These are phyloP conservation scores for Oxyura jamaicensis DNA, from an alignment of 2,113 vertebrate genomes.

Conservation along the genomic window DNA sequence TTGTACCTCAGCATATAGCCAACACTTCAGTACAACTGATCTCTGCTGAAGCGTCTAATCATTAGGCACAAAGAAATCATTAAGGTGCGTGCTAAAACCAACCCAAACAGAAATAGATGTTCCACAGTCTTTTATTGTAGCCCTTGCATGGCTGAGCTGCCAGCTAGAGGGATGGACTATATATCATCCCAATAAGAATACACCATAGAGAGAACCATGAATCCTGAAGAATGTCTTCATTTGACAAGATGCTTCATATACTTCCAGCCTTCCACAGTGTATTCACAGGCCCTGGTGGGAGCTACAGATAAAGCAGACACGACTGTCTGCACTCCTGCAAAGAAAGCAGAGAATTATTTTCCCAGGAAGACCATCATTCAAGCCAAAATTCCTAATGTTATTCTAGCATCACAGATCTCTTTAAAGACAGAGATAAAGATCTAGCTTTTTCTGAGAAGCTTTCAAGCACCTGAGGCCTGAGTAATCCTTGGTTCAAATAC, in stretches of 20 bases:
- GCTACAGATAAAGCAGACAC: slow-evolving; percentile 86
- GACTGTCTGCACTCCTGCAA: slow-evolving; percentile 84
- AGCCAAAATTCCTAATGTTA: not conserved
- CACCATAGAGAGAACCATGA: not conserved
- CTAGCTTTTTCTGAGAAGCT: not conserved
- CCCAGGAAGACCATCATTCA: not conserved
- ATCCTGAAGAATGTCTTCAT: slow-evolving; percentile 13
- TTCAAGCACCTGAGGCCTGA: not conserved
- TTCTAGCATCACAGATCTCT: not conserved
- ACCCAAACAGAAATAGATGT: slow-evolving; percentile 2
- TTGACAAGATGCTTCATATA: slow-evolving; percentile 86
- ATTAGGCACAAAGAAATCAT: not conserved
- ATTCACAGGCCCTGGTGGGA: slow-evolving; percentile 82
- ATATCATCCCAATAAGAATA: not conserved
- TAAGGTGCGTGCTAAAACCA: not conserved
- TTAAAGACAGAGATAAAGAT: not conserved
- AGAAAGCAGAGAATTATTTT: not conserved
- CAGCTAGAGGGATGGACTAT: not conserved
- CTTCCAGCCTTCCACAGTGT: slow-evolving; percentile 82
- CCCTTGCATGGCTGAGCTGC: not conserved
- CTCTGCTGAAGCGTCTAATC: not conserved
- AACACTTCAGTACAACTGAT: no score
- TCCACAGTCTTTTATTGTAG: slow-evolving; percentile 75
- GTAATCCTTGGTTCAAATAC: not conserved
- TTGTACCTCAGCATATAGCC: no score